Evolutionary conservation across 2,888 invertebrate genomes (phyloP).

Genomic region (Labia minor): DNA sequence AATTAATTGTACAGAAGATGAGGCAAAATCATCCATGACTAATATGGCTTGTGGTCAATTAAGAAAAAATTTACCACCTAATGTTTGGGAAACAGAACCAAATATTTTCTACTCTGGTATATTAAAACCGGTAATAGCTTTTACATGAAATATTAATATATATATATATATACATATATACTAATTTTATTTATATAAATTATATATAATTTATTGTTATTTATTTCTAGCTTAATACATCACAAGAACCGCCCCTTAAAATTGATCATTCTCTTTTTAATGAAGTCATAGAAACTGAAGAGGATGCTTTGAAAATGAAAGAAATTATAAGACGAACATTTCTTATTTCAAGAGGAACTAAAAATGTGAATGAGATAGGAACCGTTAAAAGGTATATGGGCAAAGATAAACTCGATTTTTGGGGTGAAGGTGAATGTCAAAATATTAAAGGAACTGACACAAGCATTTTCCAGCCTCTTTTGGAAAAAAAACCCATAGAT

Average conservation of each 20-base stretch:
- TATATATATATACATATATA: too few species aligned
- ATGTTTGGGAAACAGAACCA: not conserved
- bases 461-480: not conserved
- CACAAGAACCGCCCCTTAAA: not conserved
- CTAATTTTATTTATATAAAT: not conserved
- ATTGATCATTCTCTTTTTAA: not conserved
- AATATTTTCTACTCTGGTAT: not conserved
- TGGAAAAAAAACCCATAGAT: not conserved
- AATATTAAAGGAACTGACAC: not conserved
- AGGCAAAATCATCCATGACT: not conserved
- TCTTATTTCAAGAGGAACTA: not conserved
- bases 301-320: not conserved
- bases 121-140: not conserved
- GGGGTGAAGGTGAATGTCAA: not conserved
- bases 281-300: not conserved
- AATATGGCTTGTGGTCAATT: not conserved
- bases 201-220: not conserved
- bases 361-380: not conserved
- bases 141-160: too few species aligned
- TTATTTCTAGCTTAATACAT: not conserved
- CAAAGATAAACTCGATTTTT: not conserved
- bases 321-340: not conserved
- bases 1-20: not conserved
- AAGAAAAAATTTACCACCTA: not conserved
- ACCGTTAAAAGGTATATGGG: not conserved